Percentiles rank a stretch among this genome's conserved stretches.
Conservation (phyloP, 2,888 invertebrate genomes). For the Tipula unca region DNA sequence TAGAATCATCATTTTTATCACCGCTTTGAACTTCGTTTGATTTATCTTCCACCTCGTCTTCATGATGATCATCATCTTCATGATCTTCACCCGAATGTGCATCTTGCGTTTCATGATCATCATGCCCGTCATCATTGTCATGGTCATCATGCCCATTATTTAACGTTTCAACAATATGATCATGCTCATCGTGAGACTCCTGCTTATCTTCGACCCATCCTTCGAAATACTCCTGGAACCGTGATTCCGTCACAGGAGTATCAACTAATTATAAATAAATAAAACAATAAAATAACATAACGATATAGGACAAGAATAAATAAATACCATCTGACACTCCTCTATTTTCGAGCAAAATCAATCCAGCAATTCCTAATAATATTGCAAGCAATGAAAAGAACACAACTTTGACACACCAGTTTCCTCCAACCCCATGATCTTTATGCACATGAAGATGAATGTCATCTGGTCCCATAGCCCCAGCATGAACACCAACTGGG, state of each 20-base stretch:
- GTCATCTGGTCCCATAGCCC: slow-evolving; percentile 53
- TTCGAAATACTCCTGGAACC: slow-evolving; percentile 65
- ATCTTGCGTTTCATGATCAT: slow-evolving; percentile 31
- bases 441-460: slow-evolving; percentile 68
- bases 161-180: slow-evolving; percentile 30
- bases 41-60: slow-evolving; percentile 37
- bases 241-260: slow-evolving; percentile 52
- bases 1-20: slow-evolving; percentile 35
- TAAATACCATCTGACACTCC: slow-evolving; percentile 68
- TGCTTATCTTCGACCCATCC: slow-evolving; percentile 63
- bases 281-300: neutral
- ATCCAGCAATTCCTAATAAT: slow-evolving; percentile 61
- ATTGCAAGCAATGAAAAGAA: slow-evolving; percentile 68
- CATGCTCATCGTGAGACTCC: slow-evolving; percentile 37
- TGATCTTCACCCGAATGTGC: slow-evolving; percentile 29
- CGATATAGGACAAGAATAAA: neutral
- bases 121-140: slow-evolving; percentile 28
- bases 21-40: slow-evolving; percentile 38
- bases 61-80: slow-evolving; percentile 36
- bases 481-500: slow-evolving; percentile 39
- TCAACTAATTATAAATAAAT: slow-evolving; percentile 43
- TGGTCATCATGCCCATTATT: slow-evolving; percentile 35
- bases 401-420: slow-evolving; percentile 75
- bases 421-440: slow-evolving; percentile 69
- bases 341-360: slow-evolving; percentile 72